Percentiles rank a stretch among this genome's conserved stretches.
phyloP scores from a whole-genome alignment of 1,140 invertebrate genomes.

The Leptinotarsa defecta region DNA sequence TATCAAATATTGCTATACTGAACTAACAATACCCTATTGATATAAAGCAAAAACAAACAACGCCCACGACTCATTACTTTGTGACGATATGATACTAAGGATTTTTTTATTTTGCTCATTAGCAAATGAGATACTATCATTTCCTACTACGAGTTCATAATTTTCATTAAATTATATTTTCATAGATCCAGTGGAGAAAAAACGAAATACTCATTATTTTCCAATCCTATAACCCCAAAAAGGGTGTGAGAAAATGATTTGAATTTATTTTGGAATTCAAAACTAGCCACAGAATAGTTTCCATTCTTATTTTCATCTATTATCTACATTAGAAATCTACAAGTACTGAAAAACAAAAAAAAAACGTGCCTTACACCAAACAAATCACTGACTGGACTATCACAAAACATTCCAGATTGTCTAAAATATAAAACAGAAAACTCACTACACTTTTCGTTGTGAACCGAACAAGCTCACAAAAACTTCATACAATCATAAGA shows the following conservation, averaged over 20 bases:
- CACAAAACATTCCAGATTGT: too few species aligned
- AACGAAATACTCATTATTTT: background rate
- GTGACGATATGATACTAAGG: background rate
- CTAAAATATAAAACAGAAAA: background rate
- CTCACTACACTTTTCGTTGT: background rate
- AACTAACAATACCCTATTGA: too few species aligned
- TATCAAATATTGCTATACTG: background rate
- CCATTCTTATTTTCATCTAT: background rate
- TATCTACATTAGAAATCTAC: background rate
- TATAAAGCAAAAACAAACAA: too few species aligned
- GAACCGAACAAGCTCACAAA: constrained; percentile 13
- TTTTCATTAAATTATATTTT: background rate
- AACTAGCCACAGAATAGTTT: background rate
- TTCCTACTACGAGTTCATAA: background rate
- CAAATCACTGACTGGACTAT: background rate
- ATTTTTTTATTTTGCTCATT: too few species aligned
- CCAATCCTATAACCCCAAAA: too few species aligned
- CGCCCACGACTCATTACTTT: background rate
- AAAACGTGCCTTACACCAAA: background rate
- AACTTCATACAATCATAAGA: constrained; percentile 14
- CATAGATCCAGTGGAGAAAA: background rate
- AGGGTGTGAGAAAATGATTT: too few species aligned
- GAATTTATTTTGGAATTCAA: too few species aligned
- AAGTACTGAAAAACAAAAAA: background rate
- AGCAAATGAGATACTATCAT: background rate